Conservation (phyloP, 2,113 vertebrate species). For the Anolis sagrei region DNA sequence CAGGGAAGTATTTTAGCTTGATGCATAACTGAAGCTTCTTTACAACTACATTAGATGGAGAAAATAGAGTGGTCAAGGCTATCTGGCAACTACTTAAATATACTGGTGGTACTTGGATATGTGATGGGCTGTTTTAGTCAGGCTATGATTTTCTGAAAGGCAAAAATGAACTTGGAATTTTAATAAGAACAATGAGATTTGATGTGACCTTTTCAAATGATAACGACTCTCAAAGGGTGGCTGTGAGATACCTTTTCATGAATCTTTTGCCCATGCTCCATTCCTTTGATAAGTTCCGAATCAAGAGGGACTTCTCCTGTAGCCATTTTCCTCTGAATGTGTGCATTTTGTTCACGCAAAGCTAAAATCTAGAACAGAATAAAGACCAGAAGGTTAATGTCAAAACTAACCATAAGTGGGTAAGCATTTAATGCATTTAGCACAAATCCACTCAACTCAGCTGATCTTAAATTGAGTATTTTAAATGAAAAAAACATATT, state of each 20-base stretch:
- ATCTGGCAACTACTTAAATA: not conserved
- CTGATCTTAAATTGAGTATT: no score
- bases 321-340: conserved; percentile 96
- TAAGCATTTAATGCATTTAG: not conserved
- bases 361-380: conserved; percentile 88
- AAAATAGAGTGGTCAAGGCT: not conserved
- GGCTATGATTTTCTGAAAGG: not conserved
- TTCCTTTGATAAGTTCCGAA: conserved; percentile 89
- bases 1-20: not conserved
- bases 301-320: conserved; percentile 86
- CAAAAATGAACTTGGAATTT: not conserved
- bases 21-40: not conserved
- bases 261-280: conserved; percentile 89
- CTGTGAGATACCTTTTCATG: conserved; percentile 88
- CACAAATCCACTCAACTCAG: not conserved
- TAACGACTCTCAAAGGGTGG: not conserved
- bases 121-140: not conserved
- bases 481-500: no score
- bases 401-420: not conserved
- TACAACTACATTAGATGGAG: not conserved
- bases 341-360: conserved; percentile 97
- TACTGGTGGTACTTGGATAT: not conserved
- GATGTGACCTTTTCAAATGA: not conserved
- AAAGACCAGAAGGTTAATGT: conserved; percentile 7
- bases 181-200: not conserved